Evolutionary conservation across 2,113 vertebrate species (phyloP).

Genomic region (Lampris incognitus): DNA sequence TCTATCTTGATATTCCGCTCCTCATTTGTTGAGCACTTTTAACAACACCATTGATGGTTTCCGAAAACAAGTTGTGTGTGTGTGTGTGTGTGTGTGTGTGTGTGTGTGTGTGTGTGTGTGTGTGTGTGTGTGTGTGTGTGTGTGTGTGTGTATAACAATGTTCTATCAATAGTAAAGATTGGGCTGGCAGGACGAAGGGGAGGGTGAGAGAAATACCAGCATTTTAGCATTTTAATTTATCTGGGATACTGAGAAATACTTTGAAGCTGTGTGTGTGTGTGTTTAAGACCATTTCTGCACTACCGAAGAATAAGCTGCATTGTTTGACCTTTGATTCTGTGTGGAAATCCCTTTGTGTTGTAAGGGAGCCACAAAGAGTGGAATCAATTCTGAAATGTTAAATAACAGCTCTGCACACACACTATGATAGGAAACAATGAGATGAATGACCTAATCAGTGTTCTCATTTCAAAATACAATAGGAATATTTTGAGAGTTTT

Average conservation of each 20-base stretch:
- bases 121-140: too few species aligned
- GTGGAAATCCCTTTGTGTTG: slow-evolving; percentile 14
- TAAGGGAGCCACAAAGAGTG: neutral
- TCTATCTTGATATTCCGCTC: too few species aligned
- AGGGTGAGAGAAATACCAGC: neutral
- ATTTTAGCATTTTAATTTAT: slow-evolving; percentile 11
- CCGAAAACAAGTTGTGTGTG: too few species aligned
- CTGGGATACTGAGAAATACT: slow-evolving; percentile 29
- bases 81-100: too few species aligned
- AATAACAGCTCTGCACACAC: too few species aligned
- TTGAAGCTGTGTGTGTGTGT: neutral
- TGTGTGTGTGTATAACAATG: too few species aligned
- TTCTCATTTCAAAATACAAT: too few species aligned
- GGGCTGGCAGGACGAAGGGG: neutral
- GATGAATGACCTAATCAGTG: too few species aligned
- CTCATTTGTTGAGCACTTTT: too few species aligned
- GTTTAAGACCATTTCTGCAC: neutral
- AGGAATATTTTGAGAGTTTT: neutral
- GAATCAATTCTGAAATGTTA: neutral
- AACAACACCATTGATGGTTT: too few species aligned
- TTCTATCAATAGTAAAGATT: too few species aligned
- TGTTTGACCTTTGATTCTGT: slow-evolving; percentile 30
- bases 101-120: too few species aligned
- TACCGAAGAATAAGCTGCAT: slow-evolving; percentile 22
- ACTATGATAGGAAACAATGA: slow-evolving; percentile 16